These are phyloP conservation scores for Probosciger aterrimus DNA, from an alignment of 2,113 vertebrate species.

Conservation along the genomic window DNA sequence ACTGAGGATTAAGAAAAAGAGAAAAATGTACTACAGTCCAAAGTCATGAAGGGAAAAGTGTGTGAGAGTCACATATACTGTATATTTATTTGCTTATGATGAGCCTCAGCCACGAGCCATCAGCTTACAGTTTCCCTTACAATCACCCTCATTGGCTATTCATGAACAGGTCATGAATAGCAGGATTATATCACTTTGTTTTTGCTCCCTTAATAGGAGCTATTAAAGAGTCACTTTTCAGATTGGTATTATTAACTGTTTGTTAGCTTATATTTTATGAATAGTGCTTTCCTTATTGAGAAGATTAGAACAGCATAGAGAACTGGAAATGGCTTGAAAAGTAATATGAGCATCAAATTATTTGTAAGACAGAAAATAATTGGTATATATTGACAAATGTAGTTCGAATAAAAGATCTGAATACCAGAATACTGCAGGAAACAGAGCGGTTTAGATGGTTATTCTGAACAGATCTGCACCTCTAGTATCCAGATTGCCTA, in stretches of 20 bases:
- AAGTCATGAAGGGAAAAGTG: slow-evolving; percentile 54
- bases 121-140: slow-evolving; percentile 63
- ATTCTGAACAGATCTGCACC: background rate
- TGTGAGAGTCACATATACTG: slow-evolving; percentile 28
- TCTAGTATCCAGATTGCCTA: background rate
- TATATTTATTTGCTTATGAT: slow-evolving; percentile 71
- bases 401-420: background rate
- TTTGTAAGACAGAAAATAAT: slow-evolving; percentile 28
- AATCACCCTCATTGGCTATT: slow-evolving; percentile 68
- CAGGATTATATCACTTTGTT: slow-evolving; percentile 69
- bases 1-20: slow-evolving; percentile 59
- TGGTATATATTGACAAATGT: slow-evolving; percentile 17
- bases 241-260: slow-evolving; percentile 61
- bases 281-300: slow-evolving; percentile 48
- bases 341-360: slow-evolving; percentile 41
- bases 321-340: slow-evolving; percentile 20
- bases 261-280: slow-evolving; percentile 23
- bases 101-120: slow-evolving; percentile 51
- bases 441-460: background rate
- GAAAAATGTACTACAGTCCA: slow-evolving; percentile 54
- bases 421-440: background rate
- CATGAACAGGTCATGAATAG: slow-evolving; percentile 67
- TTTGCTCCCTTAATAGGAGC: slow-evolving; percentile 64
- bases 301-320: background rate
- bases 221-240: slow-evolving; percentile 65